A percentile compares a stretch with the other conserved stretches of the same genome.
Evolutionary conservation across 2,113 vertebrate species (phyloP).

Genomic region (Pelvicachromis taeniatus): DNA sequence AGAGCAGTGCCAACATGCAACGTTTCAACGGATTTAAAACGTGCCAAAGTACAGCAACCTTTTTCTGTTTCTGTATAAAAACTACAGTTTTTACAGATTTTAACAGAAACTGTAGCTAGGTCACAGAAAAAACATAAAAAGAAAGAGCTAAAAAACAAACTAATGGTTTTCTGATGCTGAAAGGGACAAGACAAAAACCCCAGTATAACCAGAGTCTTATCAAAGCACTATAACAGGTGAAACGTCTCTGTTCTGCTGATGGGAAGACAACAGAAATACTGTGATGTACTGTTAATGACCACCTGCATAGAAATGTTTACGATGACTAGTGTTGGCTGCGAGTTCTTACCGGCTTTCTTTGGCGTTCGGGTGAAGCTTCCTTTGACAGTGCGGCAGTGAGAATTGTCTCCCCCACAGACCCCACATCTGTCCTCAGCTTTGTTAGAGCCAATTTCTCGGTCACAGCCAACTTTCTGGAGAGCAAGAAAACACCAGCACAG

Average conservation of each 20-base stretch:
- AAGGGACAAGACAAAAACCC: background rate
- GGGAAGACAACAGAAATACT: rapidly evolving
- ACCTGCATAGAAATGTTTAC: background rate
- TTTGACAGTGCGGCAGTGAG: conserved; percentile 94
- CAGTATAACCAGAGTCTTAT: background rate
- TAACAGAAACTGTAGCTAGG: rapidly evolving
- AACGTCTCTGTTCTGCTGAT: background rate
- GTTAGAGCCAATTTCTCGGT: conserved; percentile 91
- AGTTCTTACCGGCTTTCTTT: conserved; percentile 87
- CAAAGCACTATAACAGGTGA: rapidly evolving
- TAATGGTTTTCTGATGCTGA: background rate
- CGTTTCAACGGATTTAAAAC: background rate
- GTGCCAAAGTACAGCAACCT: background rate
- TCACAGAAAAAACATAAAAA: background rate
- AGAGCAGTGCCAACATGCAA: background rate
- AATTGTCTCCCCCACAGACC: conserved; percentile 93
- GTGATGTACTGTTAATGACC: background rate
- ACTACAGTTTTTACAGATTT: rapidly evolving
- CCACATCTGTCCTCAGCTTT: conserved; percentile 95
- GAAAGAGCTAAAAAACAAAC: too few relatives aligned
- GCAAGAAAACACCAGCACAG: background rate
- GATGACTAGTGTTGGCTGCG: rapidly evolving
- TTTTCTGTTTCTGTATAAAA: background rate
- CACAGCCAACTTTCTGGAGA: conserved; percentile 91
- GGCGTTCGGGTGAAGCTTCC: conserved; percentile 90